A percentile compares a stretch with the other conserved stretches of the same genome.
phyloP scores from a whole-genome alignment of 2,113 vertebrate genomes.

The Aspidoscelis tigris region DNA sequence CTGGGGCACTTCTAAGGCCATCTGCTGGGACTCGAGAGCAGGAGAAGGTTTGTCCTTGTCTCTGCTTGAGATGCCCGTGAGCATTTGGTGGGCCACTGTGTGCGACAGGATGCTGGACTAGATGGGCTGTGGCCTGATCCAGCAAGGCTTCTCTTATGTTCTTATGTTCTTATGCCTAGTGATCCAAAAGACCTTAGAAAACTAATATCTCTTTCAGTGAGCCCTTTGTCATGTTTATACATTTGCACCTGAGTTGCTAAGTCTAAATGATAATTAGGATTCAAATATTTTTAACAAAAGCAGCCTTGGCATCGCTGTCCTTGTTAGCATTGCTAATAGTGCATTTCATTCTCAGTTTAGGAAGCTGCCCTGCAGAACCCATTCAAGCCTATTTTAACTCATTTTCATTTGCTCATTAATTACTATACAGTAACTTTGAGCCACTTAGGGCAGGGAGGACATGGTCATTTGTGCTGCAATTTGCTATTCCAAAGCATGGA shows the following conservation, averaged over 20 bases:
- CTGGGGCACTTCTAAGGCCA: too few species aligned
- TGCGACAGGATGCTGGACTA: too few species aligned
- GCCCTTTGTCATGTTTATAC: neutral
- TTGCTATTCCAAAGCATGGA: too few species aligned
- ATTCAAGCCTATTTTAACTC: neutral
- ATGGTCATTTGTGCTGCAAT: neutral
- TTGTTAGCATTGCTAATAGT: neutral
- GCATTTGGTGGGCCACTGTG: too few species aligned
- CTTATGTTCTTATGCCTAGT: neutral
- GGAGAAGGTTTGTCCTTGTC: too few species aligned
- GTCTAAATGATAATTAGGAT: neutral
- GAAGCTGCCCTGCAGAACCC: neutral
- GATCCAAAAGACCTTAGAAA: neutral
- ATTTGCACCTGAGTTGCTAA: neutral
- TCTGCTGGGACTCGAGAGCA: too few species aligned
- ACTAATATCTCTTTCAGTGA: neutral
- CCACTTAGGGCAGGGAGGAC: too few species aligned
- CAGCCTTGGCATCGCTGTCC: neutral
- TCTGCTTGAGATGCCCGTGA: too few species aligned
- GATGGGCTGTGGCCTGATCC: too few species aligned
- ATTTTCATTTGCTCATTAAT: neutral
- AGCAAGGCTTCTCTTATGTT: too few species aligned
- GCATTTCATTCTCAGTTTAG: neutral
- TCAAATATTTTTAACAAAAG: neutral
- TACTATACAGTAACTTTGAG: too few species aligned